Conservation (phyloP, 2,113 vertebrate species). For the Pelmatolapia mariae region DNA sequence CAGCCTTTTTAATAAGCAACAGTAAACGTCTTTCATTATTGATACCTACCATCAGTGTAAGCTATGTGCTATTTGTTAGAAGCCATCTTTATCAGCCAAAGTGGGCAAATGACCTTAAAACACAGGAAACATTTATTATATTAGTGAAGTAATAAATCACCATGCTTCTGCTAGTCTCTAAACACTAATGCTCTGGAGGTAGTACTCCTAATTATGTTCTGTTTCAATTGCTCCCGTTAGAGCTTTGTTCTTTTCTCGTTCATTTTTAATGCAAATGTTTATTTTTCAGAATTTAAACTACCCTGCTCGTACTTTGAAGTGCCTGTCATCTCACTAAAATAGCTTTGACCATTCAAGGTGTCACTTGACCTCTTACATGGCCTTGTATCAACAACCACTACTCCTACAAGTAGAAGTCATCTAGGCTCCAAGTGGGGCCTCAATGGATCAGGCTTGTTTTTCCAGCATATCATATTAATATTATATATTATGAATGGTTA, state of each 20-base stretch:
- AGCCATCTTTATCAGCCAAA: not conserved
- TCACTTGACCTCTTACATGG: not conserved
- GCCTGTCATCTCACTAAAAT: not conserved
- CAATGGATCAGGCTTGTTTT: not conserved
- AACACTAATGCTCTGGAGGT: conserved; percentile 4
- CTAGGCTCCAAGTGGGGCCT: not conserved
- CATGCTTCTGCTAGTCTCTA: not conserved
- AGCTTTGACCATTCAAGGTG: not conserved
- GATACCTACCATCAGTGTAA: conserved; percentile 18
- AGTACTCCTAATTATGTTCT: not conserved
- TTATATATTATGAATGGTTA: not conserved
- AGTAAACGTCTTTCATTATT: conserved; percentile 13
- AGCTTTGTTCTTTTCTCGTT: not conserved
- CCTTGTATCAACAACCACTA: not conserved
- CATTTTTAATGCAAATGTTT: not conserved
- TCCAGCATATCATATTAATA: not conserved
- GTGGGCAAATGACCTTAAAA: conserved; percentile 29
- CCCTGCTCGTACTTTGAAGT: not conserved
- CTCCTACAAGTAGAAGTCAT: no score
- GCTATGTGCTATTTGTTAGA: not conserved
- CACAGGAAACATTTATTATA: conserved; percentile 2
- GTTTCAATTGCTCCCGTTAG: conserved; percentile 7
- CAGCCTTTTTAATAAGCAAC: conserved; percentile 15
- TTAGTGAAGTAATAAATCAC: conserved; percentile 36
- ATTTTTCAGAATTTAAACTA: not conserved